Conservation (phyloP, 35 echinoderm and acorn worm species). For the Amphiura filiformis region DNA sequence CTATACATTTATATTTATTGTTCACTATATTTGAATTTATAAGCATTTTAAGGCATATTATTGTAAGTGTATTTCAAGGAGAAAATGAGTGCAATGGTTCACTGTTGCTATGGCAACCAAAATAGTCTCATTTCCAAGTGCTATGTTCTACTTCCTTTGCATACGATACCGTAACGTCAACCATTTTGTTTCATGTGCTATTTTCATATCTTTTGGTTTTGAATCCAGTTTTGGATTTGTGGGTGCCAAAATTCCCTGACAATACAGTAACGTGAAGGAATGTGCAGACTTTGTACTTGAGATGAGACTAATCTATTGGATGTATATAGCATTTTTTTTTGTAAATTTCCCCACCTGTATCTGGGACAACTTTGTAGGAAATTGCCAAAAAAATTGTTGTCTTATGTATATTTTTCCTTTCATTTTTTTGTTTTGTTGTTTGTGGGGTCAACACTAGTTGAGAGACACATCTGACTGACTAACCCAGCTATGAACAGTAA, state of each 20-base stretch:
- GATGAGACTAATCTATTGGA: not conserved
- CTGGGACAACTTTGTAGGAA: not conserved
- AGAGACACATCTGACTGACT: not conserved
- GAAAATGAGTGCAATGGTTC: conserved; percentile 42
- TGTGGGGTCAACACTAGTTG: not conserved
- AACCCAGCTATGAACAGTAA: not conserved
- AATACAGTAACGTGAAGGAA: not conserved
- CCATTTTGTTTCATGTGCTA: not conserved
- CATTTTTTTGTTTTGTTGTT: not conserved
- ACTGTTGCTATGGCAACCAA: not conserved
- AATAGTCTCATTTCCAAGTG: not conserved
- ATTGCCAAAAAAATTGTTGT: conserved; percentile 1
- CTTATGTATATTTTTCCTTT: not conserved
- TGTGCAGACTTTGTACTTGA: not conserved
- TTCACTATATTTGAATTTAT: conserved; percentile 45
- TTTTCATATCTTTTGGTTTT: not conserved
- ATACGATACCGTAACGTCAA: not conserved
- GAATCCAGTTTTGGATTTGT: no score
- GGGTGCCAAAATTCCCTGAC: not conserved
- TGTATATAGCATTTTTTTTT: not conserved
- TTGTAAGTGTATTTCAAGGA: conserved; percentile 9
- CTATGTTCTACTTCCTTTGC: not conserved
- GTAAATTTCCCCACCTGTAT: not conserved
- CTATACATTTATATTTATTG: conserved; percentile 52
- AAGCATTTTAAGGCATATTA: not conserved